Evolutionary conservation across 2,888 invertebrate species (phyloP), one percentile per base, ranked within the genome.

Genomic region (Rhamphomyia laevipes): DNA sequence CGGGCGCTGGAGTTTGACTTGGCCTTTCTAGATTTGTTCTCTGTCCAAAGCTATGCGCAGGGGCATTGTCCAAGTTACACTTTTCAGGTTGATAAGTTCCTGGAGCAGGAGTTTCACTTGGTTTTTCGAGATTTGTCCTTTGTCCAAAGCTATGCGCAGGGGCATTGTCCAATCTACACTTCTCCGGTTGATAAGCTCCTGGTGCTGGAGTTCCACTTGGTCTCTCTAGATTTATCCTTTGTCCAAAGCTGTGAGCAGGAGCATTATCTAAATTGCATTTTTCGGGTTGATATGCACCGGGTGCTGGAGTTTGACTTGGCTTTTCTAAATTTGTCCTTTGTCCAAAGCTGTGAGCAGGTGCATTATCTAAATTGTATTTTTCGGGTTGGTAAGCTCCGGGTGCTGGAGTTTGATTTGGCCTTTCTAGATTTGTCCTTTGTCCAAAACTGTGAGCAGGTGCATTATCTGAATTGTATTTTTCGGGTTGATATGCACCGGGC

Each of bases 241-340:
- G 67, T 38, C 77, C 76, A 55, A 84, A 77, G 43, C 75, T 74
- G 59, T 73, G 82, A 54, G 73, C 52, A 13, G 63, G 61, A 10
- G 55, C 58, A 16, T 67, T 63, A 40, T 65, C 65, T 46, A 67
- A 71, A 48, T 72, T 73, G 3, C 71, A 63, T 56, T 76, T 78
- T 58, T 80, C 80, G 2, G 78, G 77, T 60, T 64, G 38, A 60
- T 82, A 82, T n/a, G 74, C 72, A 50, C 78, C 78, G 35, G 81
- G 82, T 61, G 78, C 81, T 57, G 83, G 83, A 15, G 74, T 61
- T 6, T 59, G 52, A 17, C 40, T 57, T 6, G 72, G 62, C 43
- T 65, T 62, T 56, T 74, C 70, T 16, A 67, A 56, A 41, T 71
- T 70, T 15, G 67, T 59, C 53, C 72, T 71, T 55, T 74, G 71